These are phyloP conservation scores for Halcyon senegalensis DNA, from an alignment of 2,113 vertebrate genomes.

Conservation along the genomic window DNA sequence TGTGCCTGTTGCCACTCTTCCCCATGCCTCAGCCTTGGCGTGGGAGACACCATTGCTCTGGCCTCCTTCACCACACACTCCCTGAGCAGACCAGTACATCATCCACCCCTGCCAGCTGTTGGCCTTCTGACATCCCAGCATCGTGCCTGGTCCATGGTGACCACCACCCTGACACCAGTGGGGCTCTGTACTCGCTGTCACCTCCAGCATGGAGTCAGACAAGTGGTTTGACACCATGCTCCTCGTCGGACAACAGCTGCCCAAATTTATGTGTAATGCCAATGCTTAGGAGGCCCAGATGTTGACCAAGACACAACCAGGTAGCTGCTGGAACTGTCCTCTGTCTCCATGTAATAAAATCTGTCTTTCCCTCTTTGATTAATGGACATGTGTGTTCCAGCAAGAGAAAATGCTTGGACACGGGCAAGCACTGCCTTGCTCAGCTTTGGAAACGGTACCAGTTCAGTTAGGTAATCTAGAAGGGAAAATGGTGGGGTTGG, in stretches of 20 bases:
- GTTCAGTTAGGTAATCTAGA: not conserved
- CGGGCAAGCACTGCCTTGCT: not conserved
- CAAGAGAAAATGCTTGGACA: not conserved
- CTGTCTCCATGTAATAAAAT: not conserved
- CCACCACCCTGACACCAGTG: not conserved
- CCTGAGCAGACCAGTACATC: not conserved
- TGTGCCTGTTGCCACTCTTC: not conserved
- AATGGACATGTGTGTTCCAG: not conserved
- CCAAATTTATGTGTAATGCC: not conserved
- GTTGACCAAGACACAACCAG: not conserved
- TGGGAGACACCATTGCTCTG: not conserved
- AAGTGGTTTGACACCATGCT: not conserved
- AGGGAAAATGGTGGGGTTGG: not conserved
- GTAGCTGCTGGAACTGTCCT: not conserved
- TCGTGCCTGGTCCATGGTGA: rapidly evolving
- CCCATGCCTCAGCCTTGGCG: not conserved
- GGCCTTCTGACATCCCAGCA: not conserved
- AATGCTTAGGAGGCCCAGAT: rapidly evolving
- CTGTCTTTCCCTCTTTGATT: not conserved
- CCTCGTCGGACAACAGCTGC: not conserved
- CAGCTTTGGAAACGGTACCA: not conserved
- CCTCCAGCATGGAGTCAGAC: not conserved
- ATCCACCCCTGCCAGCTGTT: not conserved
- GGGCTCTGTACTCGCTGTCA: not conserved
- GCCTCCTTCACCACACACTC: not conserved